These are phyloP conservation scores for Brachyistius frenatus DNA, from an alignment of 2,113 vertebrate species.

Conservation along the genomic window DNA sequence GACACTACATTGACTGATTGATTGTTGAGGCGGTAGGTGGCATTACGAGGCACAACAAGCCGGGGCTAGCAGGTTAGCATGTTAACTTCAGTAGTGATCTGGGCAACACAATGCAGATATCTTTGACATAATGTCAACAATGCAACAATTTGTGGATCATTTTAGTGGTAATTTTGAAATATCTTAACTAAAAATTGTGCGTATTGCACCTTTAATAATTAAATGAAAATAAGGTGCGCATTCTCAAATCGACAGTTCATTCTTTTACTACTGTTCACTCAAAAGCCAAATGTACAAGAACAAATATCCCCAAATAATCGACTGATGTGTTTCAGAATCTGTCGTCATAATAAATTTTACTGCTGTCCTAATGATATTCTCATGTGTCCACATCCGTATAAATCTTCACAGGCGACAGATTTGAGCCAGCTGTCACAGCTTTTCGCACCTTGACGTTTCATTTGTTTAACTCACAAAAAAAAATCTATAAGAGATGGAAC, in stretches of 20 bases:
- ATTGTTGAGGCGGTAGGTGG: too few relatives aligned
- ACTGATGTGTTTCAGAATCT: constrained; percentile 15
- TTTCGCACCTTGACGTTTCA: constrained; percentile 3
- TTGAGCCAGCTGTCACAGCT: constrained; percentile 21
- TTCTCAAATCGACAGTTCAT: background rate
- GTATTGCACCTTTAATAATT: background rate
- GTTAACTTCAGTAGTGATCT: too few relatives aligned
- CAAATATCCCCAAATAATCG: background rate
- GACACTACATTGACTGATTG: too few relatives aligned
- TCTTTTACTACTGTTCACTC: constrained; percentile 16
- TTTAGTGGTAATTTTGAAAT: too few relatives aligned
- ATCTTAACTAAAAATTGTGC: too few relatives aligned
- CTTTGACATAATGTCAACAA: too few relatives aligned
- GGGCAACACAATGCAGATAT: too few relatives aligned
- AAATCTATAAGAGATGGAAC: constrained; percentile 5
- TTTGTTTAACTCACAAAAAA: constrained; percentile 12
- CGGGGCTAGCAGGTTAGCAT: too few relatives aligned
- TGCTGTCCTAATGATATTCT: constrained; percentile 11
- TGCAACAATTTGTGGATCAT: too few relatives aligned
- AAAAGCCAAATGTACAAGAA: background rate
- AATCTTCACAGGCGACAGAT: constrained; percentile 25
- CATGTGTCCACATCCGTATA: constrained; percentile 10
- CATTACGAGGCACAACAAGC: too few relatives aligned
- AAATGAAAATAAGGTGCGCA: constrained; percentile 9
- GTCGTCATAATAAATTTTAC: constrained; percentile 27